Evolutionary conservation across 2,888 invertebrate genomes (phyloP).

Genomic region (Nomada lathburiana): DNA sequence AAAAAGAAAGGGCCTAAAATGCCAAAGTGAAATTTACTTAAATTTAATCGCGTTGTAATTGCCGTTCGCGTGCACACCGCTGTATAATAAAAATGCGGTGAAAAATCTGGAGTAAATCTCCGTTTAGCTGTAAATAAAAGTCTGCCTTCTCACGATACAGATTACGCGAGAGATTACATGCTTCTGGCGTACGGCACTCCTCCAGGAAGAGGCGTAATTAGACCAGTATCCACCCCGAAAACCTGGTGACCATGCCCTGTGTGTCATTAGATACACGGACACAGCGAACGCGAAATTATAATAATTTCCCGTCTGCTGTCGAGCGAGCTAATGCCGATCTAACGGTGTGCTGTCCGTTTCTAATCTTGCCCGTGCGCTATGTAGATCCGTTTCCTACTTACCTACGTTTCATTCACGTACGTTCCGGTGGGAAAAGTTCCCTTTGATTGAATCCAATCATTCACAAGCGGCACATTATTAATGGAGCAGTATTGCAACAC

Average conservation of each 20-base stretch:
- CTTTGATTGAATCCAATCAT: not conserved
- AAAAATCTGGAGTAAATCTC: not conserved
- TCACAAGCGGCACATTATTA: not conserved
- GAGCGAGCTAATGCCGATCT: conserved; percentile 54
- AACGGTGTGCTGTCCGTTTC: conserved; percentile 54
- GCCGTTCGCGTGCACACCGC: not conserved
- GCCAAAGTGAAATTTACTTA: not conserved
- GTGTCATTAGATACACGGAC: conserved; percentile 36
- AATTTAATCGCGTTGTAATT: conserved; percentile 2
- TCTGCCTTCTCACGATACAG: conserved; percentile 29
- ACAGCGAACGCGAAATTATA: conserved; percentile 31
- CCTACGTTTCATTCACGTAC: conserved; percentile 12
- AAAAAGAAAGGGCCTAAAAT: not conserved
- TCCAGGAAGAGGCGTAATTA: conserved; percentile 49
- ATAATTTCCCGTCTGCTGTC: conserved; percentile 44
- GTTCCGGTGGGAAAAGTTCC: not conserved
- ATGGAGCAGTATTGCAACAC: conserved; percentile 1
- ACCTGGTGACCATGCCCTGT: conserved; percentile 44
- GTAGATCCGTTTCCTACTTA: conserved; percentile 26
- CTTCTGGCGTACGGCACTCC: conserved; percentile 15
- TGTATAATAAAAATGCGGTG: not conserved
- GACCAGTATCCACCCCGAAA: conserved; percentile 45
- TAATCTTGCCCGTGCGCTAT: conserved; percentile 34
- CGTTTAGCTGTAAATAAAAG: not conserved
- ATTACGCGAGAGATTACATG: conserved; percentile 4